Base-by-base conservation (phyloP, 2,113 vertebrate species). In the Himantopus leucocephalus region DNA sequence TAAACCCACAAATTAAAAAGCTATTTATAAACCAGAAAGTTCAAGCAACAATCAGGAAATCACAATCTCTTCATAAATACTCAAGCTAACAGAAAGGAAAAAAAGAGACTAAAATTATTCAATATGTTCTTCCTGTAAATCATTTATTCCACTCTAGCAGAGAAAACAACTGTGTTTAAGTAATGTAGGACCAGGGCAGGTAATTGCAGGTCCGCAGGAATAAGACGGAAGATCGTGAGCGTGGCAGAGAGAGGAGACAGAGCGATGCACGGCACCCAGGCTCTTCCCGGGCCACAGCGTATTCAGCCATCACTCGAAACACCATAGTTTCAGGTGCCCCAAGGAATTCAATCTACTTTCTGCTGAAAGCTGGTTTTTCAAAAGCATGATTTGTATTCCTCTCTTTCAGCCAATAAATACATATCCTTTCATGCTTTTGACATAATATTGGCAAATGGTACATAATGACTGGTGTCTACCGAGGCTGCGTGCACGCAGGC, bases 401-500 rank as follows among this genome's bases (percentile, higher is more conserved):
- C 47, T 95, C 35, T 81, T 63, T 20, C 2, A 63, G 74, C 35
- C 66, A 72, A 37, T 8, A 84, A 71, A 73, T 7, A 22, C 21
- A 26, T 6, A 55, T 32, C 86, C 64, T 52, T 37, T n/a, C 10
- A 18, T 12, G 60, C n/a, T 20, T 39, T 27, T 32, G 64, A 67
- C 68, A 32, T 2, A 4, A 7, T 2, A 32, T 23, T 60, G 70
- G 88, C 60, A 34, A 88, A 43, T 0, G 56, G 64, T 32, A 81
- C 27, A 5, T 30, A 20, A 12, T 12, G 29, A 32, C 39, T 3
- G 1, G 24, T 12, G 64, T 23, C 75, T 30, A 3, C 14, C 8
- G 5, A 22, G 59, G 66, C 21, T 1, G 22, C 0, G 7, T 2
- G 37, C 1, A 5, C 2, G 1, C 5, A 48, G 70, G 52, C 73